A percentile compares a stretch with the other conserved stretches of the same genome.
Evolutionary conservation across 2,888 invertebrate species (phyloP).

Genomic region (Drosophila neotestacea): DNA sequence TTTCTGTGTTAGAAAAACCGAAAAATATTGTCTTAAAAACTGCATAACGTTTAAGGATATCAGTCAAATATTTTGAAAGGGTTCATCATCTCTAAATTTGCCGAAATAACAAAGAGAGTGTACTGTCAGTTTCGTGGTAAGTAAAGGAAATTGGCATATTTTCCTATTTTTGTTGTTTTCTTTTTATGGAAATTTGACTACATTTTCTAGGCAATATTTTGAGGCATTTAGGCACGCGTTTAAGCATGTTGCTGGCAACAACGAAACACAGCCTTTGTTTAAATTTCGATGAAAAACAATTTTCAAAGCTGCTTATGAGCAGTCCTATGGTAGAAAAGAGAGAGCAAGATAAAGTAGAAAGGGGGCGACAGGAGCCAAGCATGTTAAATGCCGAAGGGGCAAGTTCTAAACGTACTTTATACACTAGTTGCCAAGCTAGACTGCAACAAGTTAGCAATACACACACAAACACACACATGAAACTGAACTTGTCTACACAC

Average conservation of each 20-base stretch:
- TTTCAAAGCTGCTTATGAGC: slow-evolving; percentile 62
- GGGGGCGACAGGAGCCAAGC: background rate
- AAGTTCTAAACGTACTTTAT: slow-evolving; percentile 44
- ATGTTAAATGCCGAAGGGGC: slow-evolving; percentile 43
- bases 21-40: too few species aligned
- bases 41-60: too few species aligned
- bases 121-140: background rate
- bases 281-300: slow-evolving; percentile 78
- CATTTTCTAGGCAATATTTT: slow-evolving; percentile 28
- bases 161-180: slow-evolving; percentile 24
- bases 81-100: background rate
- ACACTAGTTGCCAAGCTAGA: slow-evolving; percentile 31
- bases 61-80: too few species aligned
- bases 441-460: slow-evolving; percentile 68
- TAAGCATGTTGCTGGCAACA: slow-evolving; percentile 34
- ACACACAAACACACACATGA: slow-evolving; percentile 11
- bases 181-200: slow-evolving; percentile 23
- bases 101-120: background rate
- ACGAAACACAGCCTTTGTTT: slow-evolving; percentile 60
- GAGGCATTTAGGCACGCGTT: slow-evolving; percentile 34
- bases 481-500: slow-evolving; percentile 14
- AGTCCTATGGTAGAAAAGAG: background rate
- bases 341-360: background rate
- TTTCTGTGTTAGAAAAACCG: too few species aligned
- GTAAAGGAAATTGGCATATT: background rate